Evolutionary conservation across 1,140 invertebrate genomes (phyloP).

Genomic region (Heliconius nattereri): DNA sequence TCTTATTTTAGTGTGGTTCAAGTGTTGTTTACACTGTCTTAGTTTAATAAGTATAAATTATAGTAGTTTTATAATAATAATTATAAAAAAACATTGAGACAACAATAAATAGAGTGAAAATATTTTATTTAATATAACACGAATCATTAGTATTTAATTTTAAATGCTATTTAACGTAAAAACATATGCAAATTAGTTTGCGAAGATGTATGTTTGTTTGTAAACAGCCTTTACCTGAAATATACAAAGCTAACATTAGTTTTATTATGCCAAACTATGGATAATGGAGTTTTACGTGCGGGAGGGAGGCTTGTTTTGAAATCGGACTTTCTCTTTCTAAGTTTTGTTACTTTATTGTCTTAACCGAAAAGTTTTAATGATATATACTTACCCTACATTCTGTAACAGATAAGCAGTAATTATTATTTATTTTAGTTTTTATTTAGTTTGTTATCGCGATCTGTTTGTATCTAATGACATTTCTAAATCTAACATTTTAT

Average conservation of each 20-base stretch:
- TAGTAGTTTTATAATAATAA: no score
- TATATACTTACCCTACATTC: neutral
- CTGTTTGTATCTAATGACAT: neutral
- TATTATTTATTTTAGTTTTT: conserved; percentile 1
- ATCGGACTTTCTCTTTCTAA: neutral
- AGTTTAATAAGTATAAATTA: no score
- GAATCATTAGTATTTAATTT: neutral
- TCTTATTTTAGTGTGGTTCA: neutral
- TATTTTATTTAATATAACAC: no score
- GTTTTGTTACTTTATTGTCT: neutral
- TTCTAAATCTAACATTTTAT: no score
- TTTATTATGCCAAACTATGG: neutral
- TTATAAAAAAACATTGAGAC: no score
- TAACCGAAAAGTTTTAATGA: conserved; percentile 2
- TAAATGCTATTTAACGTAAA: neutral
- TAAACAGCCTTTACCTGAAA: conserved; percentile 6
- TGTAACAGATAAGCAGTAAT: neutral
- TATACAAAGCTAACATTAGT: conserved; percentile 16
- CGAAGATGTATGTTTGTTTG: conserved; percentile 18
- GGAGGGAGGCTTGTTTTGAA: neutral
- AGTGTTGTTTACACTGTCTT: no score
- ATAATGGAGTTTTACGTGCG: neutral
- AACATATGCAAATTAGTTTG: conserved; percentile 14
- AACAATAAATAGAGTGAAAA: no score
- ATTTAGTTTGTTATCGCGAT: neutral